phyloP scores from a whole-genome alignment of 92 coral and sea anemone genomes.

The Epizoanthus ramosus region DNA sequence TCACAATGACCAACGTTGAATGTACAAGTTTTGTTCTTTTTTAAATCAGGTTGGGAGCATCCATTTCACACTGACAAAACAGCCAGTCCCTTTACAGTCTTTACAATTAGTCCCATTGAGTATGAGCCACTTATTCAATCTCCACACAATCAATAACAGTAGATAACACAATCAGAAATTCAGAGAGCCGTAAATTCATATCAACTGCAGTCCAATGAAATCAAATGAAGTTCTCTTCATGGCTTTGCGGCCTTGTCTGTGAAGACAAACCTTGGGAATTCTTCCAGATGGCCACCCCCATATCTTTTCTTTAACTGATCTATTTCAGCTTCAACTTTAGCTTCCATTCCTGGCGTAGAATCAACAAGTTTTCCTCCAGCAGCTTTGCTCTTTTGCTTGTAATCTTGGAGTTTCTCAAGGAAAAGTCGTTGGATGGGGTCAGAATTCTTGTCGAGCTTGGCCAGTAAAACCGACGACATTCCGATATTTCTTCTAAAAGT shows the following conservation, averaged over 20 bases:
- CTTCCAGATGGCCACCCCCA: conserved; percentile 91
- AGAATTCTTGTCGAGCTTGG: conserved; percentile 75
- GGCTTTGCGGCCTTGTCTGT: conserved; percentile 40
- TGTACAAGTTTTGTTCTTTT: too few species aligned
- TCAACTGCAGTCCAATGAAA: background rate
- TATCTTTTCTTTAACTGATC: conserved; percentile 87
- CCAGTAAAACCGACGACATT: conserved; percentile 63
- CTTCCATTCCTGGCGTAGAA: conserved; percentile 85
- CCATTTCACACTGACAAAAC: background rate
- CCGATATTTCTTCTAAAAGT: conserved; percentile 66
- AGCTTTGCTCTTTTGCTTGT: conserved; percentile 84
- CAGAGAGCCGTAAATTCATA: background rate
- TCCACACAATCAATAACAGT: background rate
- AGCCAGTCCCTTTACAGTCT: background rate
- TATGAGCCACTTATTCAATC: background rate
- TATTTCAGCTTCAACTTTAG: conserved; percentile 72
- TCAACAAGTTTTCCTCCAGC: conserved; percentile 83
- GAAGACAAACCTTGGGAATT: conserved; percentile 94
- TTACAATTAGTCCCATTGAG: background rate
- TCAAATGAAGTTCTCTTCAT: background rate
- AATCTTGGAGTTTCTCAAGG: conserved; percentile 79
- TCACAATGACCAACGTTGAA: too few species aligned
- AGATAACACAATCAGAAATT: background rate
- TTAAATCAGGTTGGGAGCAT: too few species aligned
- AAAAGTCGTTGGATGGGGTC: conserved; percentile 98